A percentile compares a stretch with the other conserved stretches of the same genome.
Evolutionary conservation across 2,888 invertebrate genomes (phyloP).

Genomic region (Chaetoderma sp.): DNA sequence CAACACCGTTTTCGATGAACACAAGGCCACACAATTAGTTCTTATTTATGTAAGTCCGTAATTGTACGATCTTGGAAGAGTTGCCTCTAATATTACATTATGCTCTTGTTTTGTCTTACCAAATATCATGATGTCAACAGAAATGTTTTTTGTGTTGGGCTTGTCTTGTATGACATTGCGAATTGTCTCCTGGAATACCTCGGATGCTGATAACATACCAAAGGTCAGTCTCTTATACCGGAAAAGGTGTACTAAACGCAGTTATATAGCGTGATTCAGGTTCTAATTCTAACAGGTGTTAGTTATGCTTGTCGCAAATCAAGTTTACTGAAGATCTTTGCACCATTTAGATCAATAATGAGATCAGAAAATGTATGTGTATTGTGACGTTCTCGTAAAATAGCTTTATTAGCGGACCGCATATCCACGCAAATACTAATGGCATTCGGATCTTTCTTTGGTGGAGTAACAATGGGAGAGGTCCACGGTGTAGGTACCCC

Average conservation of each 20-base stretch:
- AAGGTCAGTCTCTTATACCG: slow-evolving; percentile 40
- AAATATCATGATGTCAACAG: slow-evolving; percentile 42
- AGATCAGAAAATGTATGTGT: slow-evolving; percentile 42
- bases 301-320: slow-evolving; percentile 39
- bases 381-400: slow-evolving; percentile 36
- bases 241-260: slow-evolving; percentile 37
- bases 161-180: slow-evolving; percentile 24
- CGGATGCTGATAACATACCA: slow-evolving; percentile 35
- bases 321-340: slow-evolving; percentile 39
- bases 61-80: slow-evolving; percentile 8
- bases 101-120: slow-evolving; percentile 34
- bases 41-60: neutral
- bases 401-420: slow-evolving; percentile 42
- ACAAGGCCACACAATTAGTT: neutral
- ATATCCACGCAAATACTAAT: slow-evolving; percentile 31
- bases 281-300: slow-evolving; percentile 42
- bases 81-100: slow-evolving; percentile 25
- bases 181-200: slow-evolving; percentile 38
- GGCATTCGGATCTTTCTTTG: slow-evolving; percentile 17
- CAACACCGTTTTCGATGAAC: slow-evolving; percentile 16
- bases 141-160: slow-evolving; percentile 32
- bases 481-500: slow-evolving; percentile 41
- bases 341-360: slow-evolving; percentile 39
- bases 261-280: slow-evolving; percentile 37
- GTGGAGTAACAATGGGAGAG: slow-evolving; percentile 34